Evolutionary conservation across 1,140 invertebrate species (phyloP), one percentile per base, ranked within the genome.

Genomic region (Sitodiplosis mosellana): DNA sequence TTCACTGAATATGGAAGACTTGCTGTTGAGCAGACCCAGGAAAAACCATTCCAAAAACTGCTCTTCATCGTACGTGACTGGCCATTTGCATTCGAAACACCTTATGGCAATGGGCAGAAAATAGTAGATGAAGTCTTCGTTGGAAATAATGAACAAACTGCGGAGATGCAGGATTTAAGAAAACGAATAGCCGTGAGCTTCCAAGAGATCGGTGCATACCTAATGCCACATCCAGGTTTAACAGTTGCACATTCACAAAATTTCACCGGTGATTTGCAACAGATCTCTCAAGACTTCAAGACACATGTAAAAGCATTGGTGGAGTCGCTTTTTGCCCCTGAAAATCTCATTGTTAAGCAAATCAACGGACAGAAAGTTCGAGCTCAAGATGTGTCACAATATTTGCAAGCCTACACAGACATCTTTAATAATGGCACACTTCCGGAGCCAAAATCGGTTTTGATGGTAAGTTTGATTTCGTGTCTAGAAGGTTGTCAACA

Each of bases 401-500:
- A 99, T 71, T 98, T 99, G 69, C 93, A 94, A 65, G 86, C 88
- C 33, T 99, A 98, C 60, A 92, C 95, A 64, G 84, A 86, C 64
- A 92, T 98, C 52, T 98, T 94, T 67, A 84, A 89, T 63, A 91
- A 91, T 19, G 90, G 96, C 63, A 90, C 96, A 58, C 68, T 99
- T 48, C 95, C 95, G 0, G 93, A 98, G 70, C 95, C 95, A 5
- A 99, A 98, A 70, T 93, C 91, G 48, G 96, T 99, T 90, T 75
- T 99, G 50, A 83, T 90, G 64, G 88, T 91, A 64, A 73, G 74
- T 76, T 3, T 27, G 10, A 27, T 27, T 27, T 27, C 3, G 3
- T 27, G 27, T 27, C 10, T n/a, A n/a, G 27, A 27, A 27, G 27
- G 10, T 27, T 27, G 4, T n/a, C n/a, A n/a, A n/a, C n/a, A n/a